phyloP scores from a whole-genome alignment of 1,140 invertebrate species.

The Sycophaga agraensis region DNA sequence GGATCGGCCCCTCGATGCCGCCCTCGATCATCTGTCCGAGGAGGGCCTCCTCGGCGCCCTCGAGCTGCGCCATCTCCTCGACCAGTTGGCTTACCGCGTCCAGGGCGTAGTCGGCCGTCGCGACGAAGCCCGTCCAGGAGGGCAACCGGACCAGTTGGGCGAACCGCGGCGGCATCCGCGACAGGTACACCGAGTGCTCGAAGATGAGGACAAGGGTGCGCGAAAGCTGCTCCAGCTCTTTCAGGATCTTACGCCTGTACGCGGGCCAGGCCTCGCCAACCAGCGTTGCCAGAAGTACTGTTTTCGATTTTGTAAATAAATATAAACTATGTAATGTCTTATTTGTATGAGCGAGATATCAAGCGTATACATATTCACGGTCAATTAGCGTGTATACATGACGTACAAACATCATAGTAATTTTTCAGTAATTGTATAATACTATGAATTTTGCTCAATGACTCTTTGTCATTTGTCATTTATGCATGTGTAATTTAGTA shows the following conservation, averaged over 20 bases:
- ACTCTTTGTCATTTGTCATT: no score
- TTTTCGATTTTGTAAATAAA: no score
- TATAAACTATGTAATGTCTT: no score
- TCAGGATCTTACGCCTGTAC: not conserved
- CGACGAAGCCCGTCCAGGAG: slow-evolving; percentile 74
- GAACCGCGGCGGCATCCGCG: slow-evolving; percentile 66
- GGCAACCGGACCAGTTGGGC: slow-evolving; percentile 66
- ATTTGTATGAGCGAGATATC: no score
- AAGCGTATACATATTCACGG: no score
- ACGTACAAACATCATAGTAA: no score
- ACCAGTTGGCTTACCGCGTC: slow-evolving; percentile 46
- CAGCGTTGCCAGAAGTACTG: slow-evolving; percentile 71
- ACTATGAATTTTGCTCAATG: no score
- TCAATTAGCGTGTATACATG: no score
- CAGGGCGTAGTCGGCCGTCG: slow-evolving; percentile 66
- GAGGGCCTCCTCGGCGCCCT: slow-evolving; percentile 59
- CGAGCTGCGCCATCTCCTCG: slow-evolving; percentile 34
- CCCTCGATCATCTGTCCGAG: slow-evolving; percentile 63
- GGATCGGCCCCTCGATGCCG: slow-evolving; percentile 62
- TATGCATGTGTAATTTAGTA: no score
- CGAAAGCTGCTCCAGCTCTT: slow-evolving; percentile 6
- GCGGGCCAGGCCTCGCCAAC: slow-evolving; percentile 56
- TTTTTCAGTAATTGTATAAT: no score
- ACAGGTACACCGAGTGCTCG: slow-evolving; percentile 68
- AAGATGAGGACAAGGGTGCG: slow-evolving; percentile 73